phyloP scores from a whole-genome alignment of 2,888 invertebrate genomes.

The Leistus spinibarbis region DNA sequence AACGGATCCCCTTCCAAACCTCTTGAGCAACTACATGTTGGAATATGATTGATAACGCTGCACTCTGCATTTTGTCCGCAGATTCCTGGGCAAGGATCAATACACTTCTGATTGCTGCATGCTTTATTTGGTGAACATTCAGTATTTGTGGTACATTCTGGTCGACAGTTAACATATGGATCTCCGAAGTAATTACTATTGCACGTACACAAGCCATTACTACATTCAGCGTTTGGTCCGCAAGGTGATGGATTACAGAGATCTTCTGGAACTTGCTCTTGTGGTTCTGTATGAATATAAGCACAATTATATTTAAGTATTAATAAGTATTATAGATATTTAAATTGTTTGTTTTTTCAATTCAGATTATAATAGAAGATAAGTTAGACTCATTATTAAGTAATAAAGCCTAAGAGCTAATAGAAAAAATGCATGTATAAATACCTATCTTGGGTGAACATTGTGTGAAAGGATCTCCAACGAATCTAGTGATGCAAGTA shows the following conservation, averaged over 20 bases:
- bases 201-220: slow-evolving; percentile 76
- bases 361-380: background rate
- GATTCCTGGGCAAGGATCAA: slow-evolving; percentile 78
- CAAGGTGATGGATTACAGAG: slow-evolving; percentile 79
- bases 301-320: background rate
- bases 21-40: slow-evolving; percentile 76
- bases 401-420: slow-evolving; percentile 3
- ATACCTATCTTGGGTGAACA: slow-evolving; percentile 58
- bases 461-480: slow-evolving; percentile 71
- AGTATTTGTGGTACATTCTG: slow-evolving; percentile 80
- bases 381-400: no score
- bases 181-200: slow-evolving; percentile 73
- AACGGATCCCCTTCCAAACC: slow-evolving; percentile 82
- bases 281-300: background rate
- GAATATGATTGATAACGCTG: slow-evolving; percentile 81
- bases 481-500: slow-evolving; percentile 63
- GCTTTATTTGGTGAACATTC: slow-evolving; percentile 79
- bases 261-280: slow-evolving; percentile 57
- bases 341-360: background rate
- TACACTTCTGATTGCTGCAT: slow-evolving; percentile 77
- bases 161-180: slow-evolving; percentile 76
- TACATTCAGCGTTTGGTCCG: slow-evolving; percentile 78
- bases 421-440: slow-evolving; percentile 41
- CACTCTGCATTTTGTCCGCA: slow-evolving; percentile 82
- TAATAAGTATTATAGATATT: slow-evolving; percentile 10